Conservation (phyloP, 2,888 invertebrate species). For the Xylocampa areola region DNA sequence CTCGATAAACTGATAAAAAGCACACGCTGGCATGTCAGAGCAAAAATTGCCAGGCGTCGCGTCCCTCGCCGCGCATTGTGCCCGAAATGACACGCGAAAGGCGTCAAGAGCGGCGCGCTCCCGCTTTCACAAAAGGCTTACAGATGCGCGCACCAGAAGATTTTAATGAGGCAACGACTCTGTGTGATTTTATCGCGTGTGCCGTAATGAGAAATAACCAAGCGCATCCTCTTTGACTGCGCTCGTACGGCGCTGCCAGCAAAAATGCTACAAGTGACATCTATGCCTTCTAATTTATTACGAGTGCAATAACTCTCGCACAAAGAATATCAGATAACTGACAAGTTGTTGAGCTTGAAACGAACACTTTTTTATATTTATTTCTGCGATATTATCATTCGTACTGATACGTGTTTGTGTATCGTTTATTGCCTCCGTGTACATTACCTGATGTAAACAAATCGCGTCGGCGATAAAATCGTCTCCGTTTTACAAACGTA, state of each 20-base stretch:
- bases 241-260: conserved; percentile 73
- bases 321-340: conserved; percentile 35
- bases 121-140: conserved; percentile 88
- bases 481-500: conserved; percentile 78
- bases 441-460: conserved; percentile 54
- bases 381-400: not conserved
- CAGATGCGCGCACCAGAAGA: conserved; percentile 89
- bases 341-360: conserved; percentile 34
- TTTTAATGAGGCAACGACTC: conserved; percentile 90
- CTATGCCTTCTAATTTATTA: conserved; percentile 65
- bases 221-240: conserved; percentile 87
- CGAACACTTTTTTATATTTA: conserved; percentile 14
- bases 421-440: conserved; percentile 26
- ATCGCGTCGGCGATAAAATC: conserved; percentile 63
- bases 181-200: conserved; percentile 89
- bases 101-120: conserved; percentile 85
- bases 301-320: conserved; percentile 38
- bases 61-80: conserved; percentile 81
- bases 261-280: conserved; percentile 78
- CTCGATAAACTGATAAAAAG: conserved; percentile 81
- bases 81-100: conserved; percentile 89
- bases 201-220: conserved; percentile 89
- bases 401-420: conserved; percentile 10
- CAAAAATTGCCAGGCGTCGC: conserved; percentile 80
- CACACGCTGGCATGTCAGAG: conserved; percentile 75